Base-by-base conservation (phyloP, 2,113 vertebrate species). In the Eudyptes chrysolophus region DNA sequence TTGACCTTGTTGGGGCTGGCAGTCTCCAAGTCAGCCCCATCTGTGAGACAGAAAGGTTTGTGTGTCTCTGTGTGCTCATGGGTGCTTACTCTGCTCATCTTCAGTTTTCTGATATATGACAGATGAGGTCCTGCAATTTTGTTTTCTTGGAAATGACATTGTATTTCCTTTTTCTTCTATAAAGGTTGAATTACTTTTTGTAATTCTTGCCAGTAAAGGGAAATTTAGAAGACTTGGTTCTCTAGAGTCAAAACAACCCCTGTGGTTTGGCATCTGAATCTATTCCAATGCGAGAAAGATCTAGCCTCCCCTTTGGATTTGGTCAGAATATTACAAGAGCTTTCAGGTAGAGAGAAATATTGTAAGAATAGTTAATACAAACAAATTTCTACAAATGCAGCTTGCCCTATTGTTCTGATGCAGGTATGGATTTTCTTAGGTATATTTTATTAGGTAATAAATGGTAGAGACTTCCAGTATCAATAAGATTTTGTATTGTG, bases 211-310 rank as follows among this genome's bases (percentile, higher is more conserved):
- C 84, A 92, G 36, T 51, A 57, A 46, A 4, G 36, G 54, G 52
- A 75, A 84, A 65, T 85, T 49, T 49, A 42, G 65, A 83, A 83
- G 70, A n/a, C 24, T 11, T 77, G 52, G 74, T 21, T 90, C 83
- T 84, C 55, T 40, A 18, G 52, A 75, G 61, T 82, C 52, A 78
- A 78, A 84, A 40, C 49, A 92, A 17, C 49, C 49, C 52, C 60
- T 94, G 76, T 72, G 80, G 42, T 91, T 94, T 95, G 89, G 61
- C 48, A 89, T 46, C 77, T 86, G 90, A 83, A 70, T 66, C 19
- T 61, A 9, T 76, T 90, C 75, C 82, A 87, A 69, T 46, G 58
- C 15, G 38, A 36, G 52, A 48, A 88, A 81, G 61, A 68, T 68
- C 44, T 76, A 7, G 16, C 27, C 22, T 87, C 9, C 20, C n/a